These are phyloP conservation scores for Arctopsyche grandis DNA, from an alignment of 1,140 invertebrate species.

Conservation along the genomic window DNA sequence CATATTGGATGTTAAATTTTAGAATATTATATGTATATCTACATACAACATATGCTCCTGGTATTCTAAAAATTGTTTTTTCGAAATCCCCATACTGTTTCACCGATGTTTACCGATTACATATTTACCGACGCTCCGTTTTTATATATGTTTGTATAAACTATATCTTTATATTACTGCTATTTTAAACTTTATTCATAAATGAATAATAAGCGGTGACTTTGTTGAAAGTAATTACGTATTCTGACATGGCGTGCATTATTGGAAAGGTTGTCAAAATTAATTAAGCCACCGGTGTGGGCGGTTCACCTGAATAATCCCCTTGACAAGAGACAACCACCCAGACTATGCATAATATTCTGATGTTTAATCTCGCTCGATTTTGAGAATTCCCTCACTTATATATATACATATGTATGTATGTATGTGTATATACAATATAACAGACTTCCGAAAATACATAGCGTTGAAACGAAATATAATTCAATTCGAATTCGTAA, in stretches of 20 bases:
- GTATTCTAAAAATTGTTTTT: too few species aligned
- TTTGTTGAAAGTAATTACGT: neutral
- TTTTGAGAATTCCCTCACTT: neutral
- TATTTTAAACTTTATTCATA: too few species aligned
- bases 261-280: constrained; percentile 27
- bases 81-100: too few species aligned
- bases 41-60: too few species aligned
- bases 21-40: too few species aligned
- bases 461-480: neutral
- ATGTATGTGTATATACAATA: neutral
- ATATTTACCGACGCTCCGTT: too few species aligned
- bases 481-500: neutral
- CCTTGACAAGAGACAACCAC: neutral
- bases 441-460: too few species aligned
- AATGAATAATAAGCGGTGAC: neutral
- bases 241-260: neutral
- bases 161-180: too few species aligned
- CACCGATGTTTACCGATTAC: too few species aligned
- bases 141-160: too few species aligned
- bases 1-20: too few species aligned
- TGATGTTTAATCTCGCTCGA: neutral
- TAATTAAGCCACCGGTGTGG: constrained; percentile 6
- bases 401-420: neutral
- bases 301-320: constrained; percentile 16
- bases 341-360: constrained; percentile 11